Evolutionary conservation across 2,797 vertebrate species (phyloP), one percentile per base, ranked within the genome.

Genomic region (Lutjanus argentimaculatus): DNA sequence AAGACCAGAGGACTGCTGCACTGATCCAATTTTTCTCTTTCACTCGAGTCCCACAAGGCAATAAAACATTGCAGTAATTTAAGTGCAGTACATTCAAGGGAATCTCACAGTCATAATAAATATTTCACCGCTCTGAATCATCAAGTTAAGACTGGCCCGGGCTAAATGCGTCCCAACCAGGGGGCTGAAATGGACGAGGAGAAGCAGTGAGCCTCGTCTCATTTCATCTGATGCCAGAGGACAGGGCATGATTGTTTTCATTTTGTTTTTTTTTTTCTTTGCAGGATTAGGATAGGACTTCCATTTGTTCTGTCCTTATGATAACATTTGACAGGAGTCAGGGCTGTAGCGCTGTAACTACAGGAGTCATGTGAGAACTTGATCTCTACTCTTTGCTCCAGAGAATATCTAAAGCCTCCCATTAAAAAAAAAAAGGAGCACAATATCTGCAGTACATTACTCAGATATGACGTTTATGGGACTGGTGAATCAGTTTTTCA

Each of bases 1-100:
- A 93, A 91, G 86, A 94, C 88, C 89, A 94, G 90, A 92, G 88
- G 92, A 93, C 93, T 90, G 88, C 91, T 91, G 93, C 93, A 89
- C 93, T 93, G 91, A 95, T 95, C 93, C 91, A 92, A 91, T 93
- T 94, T 90, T 93, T 91, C 86, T 91, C 90, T 93, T 93, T 93
- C 92, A 89, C 89, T 93, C 68, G 89, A 93, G 93, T 95, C 94
- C 94, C 92, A 94, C 90, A 94, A 95, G 93, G 95, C 94, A 93
- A 95, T 94, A 94, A 94, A 93, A 93, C 92, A 94, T 95, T 77
- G 91, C 91, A 91, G 93, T 95, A 92, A 93, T 95, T 95, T 95
- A 95, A 96, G 95, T 95, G 95, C 95, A 95, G 94, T 95, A 95
- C 95, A 95, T 96, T 96, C 94, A 94, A 93, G 95, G 91, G 93